A percentile compares a stretch with the other conserved stretches of the same genome.
Conservation (phyloP, 2,888 invertebrate genomes). For the Dryobotodes eremita region DNA sequence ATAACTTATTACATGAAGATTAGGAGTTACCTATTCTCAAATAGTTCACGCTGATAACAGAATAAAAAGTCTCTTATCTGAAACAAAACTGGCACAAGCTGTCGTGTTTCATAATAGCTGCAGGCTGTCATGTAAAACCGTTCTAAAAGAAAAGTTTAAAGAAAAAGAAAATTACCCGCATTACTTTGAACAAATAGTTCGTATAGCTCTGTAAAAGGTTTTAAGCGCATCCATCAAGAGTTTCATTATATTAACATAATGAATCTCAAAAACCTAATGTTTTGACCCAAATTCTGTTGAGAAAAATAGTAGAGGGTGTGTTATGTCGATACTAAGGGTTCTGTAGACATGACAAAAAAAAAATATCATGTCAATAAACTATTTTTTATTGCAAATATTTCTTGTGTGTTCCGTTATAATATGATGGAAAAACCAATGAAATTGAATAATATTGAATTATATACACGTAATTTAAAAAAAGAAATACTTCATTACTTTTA, state of each 20-base stretch:
- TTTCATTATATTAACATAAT: conserved; percentile 60
- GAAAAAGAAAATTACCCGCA: conserved; percentile 22
- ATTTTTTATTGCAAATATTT: not conserved
- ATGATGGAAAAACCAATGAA: not conserved
- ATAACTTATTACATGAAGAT: too few relatives aligned
- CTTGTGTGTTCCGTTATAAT: not conserved
- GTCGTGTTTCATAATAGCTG: not conserved
- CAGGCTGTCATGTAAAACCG: not conserved
- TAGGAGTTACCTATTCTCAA: too few relatives aligned
- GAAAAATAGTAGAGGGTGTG: not conserved
- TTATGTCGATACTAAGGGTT: not conserved
- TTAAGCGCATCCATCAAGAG: conserved; percentile 47
- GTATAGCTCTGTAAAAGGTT: conserved; percentile 23
- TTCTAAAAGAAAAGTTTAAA: conserved; percentile 13
- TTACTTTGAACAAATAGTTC: conserved; percentile 35
- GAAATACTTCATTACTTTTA: not conserved
- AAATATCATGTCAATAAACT: not conserved
- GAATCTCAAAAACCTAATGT: conserved; percentile 42
- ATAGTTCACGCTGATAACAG: not conserved
- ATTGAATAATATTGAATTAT: not conserved
- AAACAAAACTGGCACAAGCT: not conserved
- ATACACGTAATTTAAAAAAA: not conserved
- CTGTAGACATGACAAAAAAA: not conserved
- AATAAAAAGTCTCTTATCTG: not conserved
- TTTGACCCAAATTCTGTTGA: conserved; percentile 23